phyloP scores from a whole-genome alignment of 2,888 invertebrate species.

The Athalia circularis region DNA sequence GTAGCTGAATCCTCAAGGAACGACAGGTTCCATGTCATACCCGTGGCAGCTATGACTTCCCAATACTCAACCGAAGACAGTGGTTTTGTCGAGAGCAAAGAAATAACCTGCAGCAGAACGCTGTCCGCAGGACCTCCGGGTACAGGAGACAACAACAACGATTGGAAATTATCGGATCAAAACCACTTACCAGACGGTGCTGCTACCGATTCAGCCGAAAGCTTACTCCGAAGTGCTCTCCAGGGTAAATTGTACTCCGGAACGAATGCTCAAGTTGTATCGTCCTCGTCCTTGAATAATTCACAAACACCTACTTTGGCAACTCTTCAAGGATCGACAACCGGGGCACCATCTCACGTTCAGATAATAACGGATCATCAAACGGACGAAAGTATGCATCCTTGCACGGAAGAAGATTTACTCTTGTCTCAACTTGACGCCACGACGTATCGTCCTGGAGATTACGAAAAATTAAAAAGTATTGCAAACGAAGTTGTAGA shows the following conservation, averaged over 20 bases:
- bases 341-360: slow-evolving; percentile 53
- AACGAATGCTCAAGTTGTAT: slow-evolving; percentile 58
- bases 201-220: slow-evolving; percentile 78
- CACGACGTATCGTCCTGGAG: slow-evolving; percentile 79
- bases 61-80: slow-evolving; percentile 85
- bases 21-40: slow-evolving; percentile 65
- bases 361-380: slow-evolving; percentile 66
- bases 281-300: slow-evolving; percentile 59
- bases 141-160: slow-evolving; percentile 82
- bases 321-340: slow-evolving; percentile 57
- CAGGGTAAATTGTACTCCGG: slow-evolving; percentile 82
- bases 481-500: slow-evolving; percentile 90
- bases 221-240: slow-evolving; percentile 86
- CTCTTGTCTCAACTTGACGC: slow-evolving; percentile 82
- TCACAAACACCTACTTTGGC: slow-evolving; percentile 71
- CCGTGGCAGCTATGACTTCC: slow-evolving; percentile 52
- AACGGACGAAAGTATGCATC: slow-evolving; percentile 78
- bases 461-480: slow-evolving; percentile 89
- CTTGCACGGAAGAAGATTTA: slow-evolving; percentile 81
- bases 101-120: slow-evolving; percentile 68
- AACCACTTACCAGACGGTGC: slow-evolving; percentile 73
- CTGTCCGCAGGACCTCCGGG: slow-evolving; percentile 54
- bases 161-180: slow-evolving; percentile 87
- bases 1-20: slow-evolving; percentile 75
- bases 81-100: slow-evolving; percentile 83